Base-by-base conservation (phyloP, 23 tunicate genomes). In the Ascidia mentula region DNA sequence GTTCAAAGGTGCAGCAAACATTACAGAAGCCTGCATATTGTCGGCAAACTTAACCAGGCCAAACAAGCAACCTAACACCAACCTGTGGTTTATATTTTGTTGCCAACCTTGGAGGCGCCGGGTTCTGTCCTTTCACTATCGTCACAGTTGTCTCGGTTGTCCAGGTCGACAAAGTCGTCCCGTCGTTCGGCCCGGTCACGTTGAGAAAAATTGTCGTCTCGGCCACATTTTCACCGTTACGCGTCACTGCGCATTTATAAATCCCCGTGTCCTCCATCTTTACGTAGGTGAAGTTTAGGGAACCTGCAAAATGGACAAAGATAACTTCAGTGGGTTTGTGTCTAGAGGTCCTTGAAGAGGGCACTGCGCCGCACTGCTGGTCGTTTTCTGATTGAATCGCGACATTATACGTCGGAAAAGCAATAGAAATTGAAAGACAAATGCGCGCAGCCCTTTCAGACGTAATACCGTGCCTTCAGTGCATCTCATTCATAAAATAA, bases 251-350 rank as follows among this genome's bases (percentile, higher is more conserved):
- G 69, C 97, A 91, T 24, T 81, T 86, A 87, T 91, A 91, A 18
- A 40, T 28, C 22, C 97, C 97, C 60, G 78, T 78, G 90, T 91
- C 97, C 59, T 77, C 72, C 37, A 91, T 34, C 4, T 59, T 81
- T 8, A 84, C 97, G 36, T 72, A 70, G 30, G 97, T 86, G 75
- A 91, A 79, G 76, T 91, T 86, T 39, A 91, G 87, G 0, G 87
- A 74, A 31, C 97, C 97, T 91, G 77, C 17, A 85, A 46, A 6
- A n/a, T n/a, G n/a, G n/a, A n/a, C n/a, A n/a, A n/a, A n/a, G n/a
- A n/a, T n/a, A n/a, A n/a, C n/a, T n/a, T n/a, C n/a, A n/a, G n/a
- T n/a, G n/a, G n/a, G n/a, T n/a, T n/a, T n/a, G n/a, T n/a, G n/a
- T n/a, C n/a, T n/a, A n/a, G n/a, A n/a, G n/a, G n/a, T n/a, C n/a